Evolutionary conservation across 1,140 invertebrate species (phyloP), one percentile per base, ranked within the genome.

Genomic region (Megathymus violae): DNA sequence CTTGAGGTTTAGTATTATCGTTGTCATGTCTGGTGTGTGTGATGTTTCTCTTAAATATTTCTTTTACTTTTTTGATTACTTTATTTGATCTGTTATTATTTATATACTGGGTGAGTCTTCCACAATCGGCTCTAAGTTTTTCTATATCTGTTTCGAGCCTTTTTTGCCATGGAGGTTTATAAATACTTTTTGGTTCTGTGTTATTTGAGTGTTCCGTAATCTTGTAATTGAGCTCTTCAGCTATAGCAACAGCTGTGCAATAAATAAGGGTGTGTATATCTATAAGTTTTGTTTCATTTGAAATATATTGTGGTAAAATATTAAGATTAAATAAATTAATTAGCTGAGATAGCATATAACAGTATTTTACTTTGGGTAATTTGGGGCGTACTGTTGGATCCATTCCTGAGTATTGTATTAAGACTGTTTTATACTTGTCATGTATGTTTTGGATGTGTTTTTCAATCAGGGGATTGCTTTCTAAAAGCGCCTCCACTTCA

Each of bases 341-440:
- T 6, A 25, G 6, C 3, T 6, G 22, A 34, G 27, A 15, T 1
- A 66, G 48, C 1, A 56, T 48, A 6, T 9, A 9, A 7, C 27
- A 47, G 25, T 66, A 61, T 54, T 25, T 52, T 13, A 60, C 17
- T 52, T 64, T 69, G 3, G 67, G 58, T 34, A 69, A 14, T 50
- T 38, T 64, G n/a, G 62, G 58, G 47, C 67, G 50, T 3, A 16
- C 9, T 25, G 58, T 3, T 11, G 67, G 62, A 4, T 69, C 58
- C 51, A 62, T 58, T 7, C 62, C 67, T 7, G 67, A 64, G 13
- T 62, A 69, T 44, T 44, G 13, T 13, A 17, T 19, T 14, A 65
- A 2, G 14, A 46, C 15, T 4, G 27, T 40, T 31, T 7, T 36
- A n/a, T 64, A 47, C 46, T 69, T 69, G 9, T 64, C 22, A 25